Evolutionary conservation across 2,113 vertebrate genomes (phyloP), one percentile per base, ranked within the genome.

Genomic region (Hippocampus zosterae): DNA sequence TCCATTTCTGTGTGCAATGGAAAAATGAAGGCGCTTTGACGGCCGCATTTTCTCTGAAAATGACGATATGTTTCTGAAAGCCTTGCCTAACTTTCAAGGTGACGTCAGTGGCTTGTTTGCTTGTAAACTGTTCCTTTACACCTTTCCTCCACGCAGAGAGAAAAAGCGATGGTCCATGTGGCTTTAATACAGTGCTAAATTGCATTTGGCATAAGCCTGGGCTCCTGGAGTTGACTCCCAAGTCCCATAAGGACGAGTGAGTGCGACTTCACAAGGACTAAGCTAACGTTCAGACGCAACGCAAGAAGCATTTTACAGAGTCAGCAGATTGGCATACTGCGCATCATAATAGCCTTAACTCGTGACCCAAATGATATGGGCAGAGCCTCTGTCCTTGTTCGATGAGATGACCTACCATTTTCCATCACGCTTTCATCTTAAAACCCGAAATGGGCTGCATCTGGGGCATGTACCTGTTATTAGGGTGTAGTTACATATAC

Each of bases 341-440:
- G 86, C 85, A 80, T 83, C 75, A 85, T 88, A 92, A 91, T 89
- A 91, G 88, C 85, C 86, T 90, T 88, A 89, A 81, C 88, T 87
- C 67, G 50, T 90, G 88, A 92, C 88, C 87, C 66, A 55, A 75
- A 84, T 78, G 78, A 69, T 66, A 71, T 55, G 33, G 59, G 61
- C 61, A 53, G 0, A 18, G 69, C 25, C 71, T 69, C 40, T 62
- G 59, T 73, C 72, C 62, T 65, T 63, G 66, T 62, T 62, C 57
- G 27, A 42, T 48, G 68, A 61, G 3, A 70, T 37, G 5, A 46
- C 37, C 18, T 0, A 40, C 2, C 5, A 15, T 41, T 37, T 52
- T 8, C 16, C 19, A 48, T 65, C 15, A 19, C 65, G 55, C 10
- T 15, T 0, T 18, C 56, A 64, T 68, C 52, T 60, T 56, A 25